Evolutionary conservation across 2,797 vertebrate genomes (phyloP), one percentile per base, ranked within the genome.

Genomic region (Chloroceryle amazona): DNA sequence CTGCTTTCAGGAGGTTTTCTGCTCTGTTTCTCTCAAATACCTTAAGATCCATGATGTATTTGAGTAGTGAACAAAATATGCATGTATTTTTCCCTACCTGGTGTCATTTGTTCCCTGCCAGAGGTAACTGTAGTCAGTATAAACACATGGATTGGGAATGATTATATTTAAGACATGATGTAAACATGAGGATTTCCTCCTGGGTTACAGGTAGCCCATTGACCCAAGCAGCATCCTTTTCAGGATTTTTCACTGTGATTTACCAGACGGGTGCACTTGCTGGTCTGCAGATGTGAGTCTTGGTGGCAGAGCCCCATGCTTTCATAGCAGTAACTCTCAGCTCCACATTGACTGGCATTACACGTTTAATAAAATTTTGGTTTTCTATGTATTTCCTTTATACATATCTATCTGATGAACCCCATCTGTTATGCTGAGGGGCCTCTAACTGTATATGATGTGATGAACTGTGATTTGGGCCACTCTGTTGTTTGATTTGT

Each of bases 91-190:
- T 55, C 55, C 33, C n/a, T 62, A 2, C 20, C 58, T 57, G 37
- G 8, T 39, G 33, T 60, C 0, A 0, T 19, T 44, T 66, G 23
- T 42, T 58, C 35, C 47, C 62, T 54, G 23, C 62, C n/a, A 42
- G n/a, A 93, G 55, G 12, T 60, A 63, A 21, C 80, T 39, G 23
- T 21, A 41, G 37, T 37, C 63, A 70, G 22, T 41, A 51, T 23
- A 26, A 58, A 42, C 29, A 37, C 26, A 31, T 21, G 39, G 57
- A 18, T 29, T 70, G 29, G n/a, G 71, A 85, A 68, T 28, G 1
- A 39, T 84, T 52, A 46, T 37, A 9, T 65, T 80, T 80, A 80
- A 73, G 63, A 46, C 14, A 20, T 5, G 16, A 6, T 73, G 23
- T 19, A 58, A 91, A 80, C 19, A 35, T 46, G 23, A n/a, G 29